Evolutionary conservation across 2,797 vertebrate genomes (phyloP).

Genomic region (Hemitrygon akajei): DNA sequence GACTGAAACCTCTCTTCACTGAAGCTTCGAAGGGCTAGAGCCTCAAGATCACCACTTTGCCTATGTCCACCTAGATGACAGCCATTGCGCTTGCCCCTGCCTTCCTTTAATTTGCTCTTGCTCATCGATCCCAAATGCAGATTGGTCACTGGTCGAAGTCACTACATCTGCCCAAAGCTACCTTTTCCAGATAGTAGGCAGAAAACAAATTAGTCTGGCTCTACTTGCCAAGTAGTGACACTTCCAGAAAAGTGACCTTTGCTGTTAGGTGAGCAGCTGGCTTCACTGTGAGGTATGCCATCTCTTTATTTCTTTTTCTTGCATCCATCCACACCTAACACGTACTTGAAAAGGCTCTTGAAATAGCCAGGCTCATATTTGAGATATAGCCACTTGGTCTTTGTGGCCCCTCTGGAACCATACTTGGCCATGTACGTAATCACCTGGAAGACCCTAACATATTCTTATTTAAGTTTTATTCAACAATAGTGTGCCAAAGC

Average conservation of each 20-base stretch:
- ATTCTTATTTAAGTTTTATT: not conserved
- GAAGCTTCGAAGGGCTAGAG: too few species aligned
- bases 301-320: not conserved
- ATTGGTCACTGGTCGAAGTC: not conserved
- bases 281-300: not conserved
- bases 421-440: not conserved
- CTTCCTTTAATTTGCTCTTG: too few species aligned
- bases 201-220: not conserved
- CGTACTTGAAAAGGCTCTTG: not conserved
- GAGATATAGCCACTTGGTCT: not conserved
- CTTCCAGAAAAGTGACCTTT: not conserved
- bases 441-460: not conserved
- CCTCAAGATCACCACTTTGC: too few species aligned
- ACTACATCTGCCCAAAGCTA: not conserved
- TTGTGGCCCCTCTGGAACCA: not conserved
- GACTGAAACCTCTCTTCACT: too few species aligned
- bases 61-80: too few species aligned
- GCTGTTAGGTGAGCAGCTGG: not conserved
- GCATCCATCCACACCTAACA: not conserved
- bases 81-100: too few species aligned
- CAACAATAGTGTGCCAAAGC: not conserved
- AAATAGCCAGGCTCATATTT: not conserved
- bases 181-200: not conserved
- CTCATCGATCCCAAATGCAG: too few species aligned
- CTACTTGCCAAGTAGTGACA: not conserved